These are phyloP conservation scores for Cancer borealis DNA, from an alignment of 2,888 invertebrate species.

Conservation along the genomic window DNA sequence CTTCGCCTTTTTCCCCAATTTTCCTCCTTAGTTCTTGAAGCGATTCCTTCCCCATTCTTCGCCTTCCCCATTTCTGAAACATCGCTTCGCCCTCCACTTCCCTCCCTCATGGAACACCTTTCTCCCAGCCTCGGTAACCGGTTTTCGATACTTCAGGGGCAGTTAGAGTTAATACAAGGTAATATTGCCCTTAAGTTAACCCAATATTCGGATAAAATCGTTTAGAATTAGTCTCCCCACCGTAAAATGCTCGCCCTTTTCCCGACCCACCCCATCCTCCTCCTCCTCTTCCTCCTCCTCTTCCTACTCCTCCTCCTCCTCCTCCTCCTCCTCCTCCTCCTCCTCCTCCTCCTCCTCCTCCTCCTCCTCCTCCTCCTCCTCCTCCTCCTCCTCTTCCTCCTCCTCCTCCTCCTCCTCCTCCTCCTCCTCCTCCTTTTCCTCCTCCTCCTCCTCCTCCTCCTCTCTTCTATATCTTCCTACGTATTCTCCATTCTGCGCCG, in stretches of 20 bases:
- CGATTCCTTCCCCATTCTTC: background rate
- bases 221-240: background rate
- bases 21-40: background rate
- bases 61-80: background rate
- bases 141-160: background rate
- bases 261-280: background rate
- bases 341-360: background rate
- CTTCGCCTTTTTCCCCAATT: background rate
- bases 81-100: background rate
- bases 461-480: background rate
- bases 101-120: background rate
- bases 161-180: slow-evolving; percentile 25
- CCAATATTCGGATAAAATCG: slow-evolving; percentile 37
- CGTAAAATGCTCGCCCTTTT: background rate
- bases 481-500: background rate
- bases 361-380: background rate
- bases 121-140: background rate
- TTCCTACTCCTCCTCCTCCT: background rate
- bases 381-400: background rate
- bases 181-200: slow-evolving; percentile 29
- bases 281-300: background rate
- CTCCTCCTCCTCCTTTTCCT: background rate
- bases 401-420: background rate
- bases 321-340: background rate
- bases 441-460: background rate